A percentile compares a stretch with the other conserved stretches of the same genome.
Evolutionary conservation across 2,888 invertebrate species (phyloP).

Genomic region (Limnephilus lunatus): DNA sequence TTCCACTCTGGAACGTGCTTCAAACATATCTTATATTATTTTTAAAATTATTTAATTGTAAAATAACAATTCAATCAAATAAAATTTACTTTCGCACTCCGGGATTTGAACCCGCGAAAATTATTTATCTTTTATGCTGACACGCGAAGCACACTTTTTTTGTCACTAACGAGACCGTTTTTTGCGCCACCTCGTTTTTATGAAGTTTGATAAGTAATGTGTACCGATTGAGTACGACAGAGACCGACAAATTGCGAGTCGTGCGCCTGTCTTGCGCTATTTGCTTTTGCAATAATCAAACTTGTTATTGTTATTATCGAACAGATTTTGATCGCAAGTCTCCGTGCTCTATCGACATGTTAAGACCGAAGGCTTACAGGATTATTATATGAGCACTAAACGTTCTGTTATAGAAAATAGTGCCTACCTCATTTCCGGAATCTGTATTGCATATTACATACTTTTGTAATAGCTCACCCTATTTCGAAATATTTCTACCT

Average conservation of each 20-base stretch:
- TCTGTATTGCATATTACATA: neutral
- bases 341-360: neutral
- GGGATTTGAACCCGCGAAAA: neutral
- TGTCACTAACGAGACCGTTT: neutral
- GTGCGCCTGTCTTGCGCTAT: neutral
- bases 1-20: no score
- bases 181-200: neutral
- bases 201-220: slow-evolving; percentile 2
- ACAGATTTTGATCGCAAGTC: slow-evolving; percentile 5
- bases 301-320: slow-evolving; percentile 9
- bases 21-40: no score
- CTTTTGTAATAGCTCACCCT: neutral
- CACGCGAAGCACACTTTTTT: neutral
- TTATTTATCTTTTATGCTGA: neutral
- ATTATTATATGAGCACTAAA: neutral
- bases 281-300: slow-evolving; percentile 25
- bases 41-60: no score
- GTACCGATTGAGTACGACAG: neutral
- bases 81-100: no score
- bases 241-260: neutral
- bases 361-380: neutral
- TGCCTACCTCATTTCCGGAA: neutral
- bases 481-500: neutral
- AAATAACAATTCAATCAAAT: no score
- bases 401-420: neutral